A percentile compares a stretch with the other conserved stretches of the same genome.
These are phyloP conservation scores for Lapara coniferarum DNA, from an alignment of 2,888 invertebrate species.

Conservation along the genomic window DNA sequence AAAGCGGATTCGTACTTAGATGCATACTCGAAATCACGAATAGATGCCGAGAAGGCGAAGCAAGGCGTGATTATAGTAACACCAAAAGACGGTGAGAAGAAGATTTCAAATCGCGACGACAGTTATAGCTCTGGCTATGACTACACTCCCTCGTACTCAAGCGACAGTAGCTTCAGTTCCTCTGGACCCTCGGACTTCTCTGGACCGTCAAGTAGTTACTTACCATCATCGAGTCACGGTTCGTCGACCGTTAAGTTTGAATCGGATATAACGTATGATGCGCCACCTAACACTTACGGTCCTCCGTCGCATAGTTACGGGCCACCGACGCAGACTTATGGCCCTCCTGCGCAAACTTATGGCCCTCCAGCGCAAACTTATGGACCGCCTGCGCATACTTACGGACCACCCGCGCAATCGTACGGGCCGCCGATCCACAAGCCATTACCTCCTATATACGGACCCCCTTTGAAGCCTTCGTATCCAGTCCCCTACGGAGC, in stretches of 20 bases:
- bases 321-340: slow-evolving; percentile 60
- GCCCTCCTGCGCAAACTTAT: slow-evolving; percentile 58
- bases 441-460: slow-evolving; percentile 65
- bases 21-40: slow-evolving; percentile 84
- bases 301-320: slow-evolving; percentile 65
- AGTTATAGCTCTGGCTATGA: slow-evolving; percentile 72
- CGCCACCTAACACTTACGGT: slow-evolving; percentile 63
- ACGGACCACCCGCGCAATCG: slow-evolving; percentile 61
- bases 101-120: slow-evolving; percentile 76
- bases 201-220: slow-evolving; percentile 59
- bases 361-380: slow-evolving; percentile 68
- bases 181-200: slow-evolving; percentile 56
- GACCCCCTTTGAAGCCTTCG: slow-evolving; percentile 72
- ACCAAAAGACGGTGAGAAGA: slow-evolving; percentile 77
- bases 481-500: slow-evolving; percentile 84
- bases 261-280: slow-evolving; percentile 60
- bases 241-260: slow-evolving; percentile 65
- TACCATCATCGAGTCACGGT: slow-evolving; percentile 63
- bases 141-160: slow-evolving; percentile 69
- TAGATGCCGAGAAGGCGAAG: slow-evolving; percentile 74
- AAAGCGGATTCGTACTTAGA: slow-evolving; percentile 86
- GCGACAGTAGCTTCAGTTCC: slow-evolving; percentile 63
- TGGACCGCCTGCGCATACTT: slow-evolving; percentile 69
- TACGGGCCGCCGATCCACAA: slow-evolving; percentile 70
- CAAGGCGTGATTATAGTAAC: slow-evolving; percentile 75